Base-by-base conservation (phyloP, 2,113 vertebrate species). In the Hirundichthys speculiger region DNA sequence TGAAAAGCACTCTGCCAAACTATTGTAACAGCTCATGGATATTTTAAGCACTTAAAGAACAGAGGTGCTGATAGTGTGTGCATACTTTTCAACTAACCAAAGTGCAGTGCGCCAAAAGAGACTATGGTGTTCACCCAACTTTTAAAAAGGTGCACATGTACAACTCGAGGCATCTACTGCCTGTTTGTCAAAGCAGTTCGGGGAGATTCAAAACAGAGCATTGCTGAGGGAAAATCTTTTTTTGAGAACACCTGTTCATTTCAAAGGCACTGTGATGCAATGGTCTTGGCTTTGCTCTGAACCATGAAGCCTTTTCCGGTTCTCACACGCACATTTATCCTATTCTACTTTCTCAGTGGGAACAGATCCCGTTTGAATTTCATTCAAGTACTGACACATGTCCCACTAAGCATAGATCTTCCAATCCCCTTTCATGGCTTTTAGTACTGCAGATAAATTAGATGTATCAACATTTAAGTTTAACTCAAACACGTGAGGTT, bases 201-300 rank as follows among this genome's bases (percentile, higher is more conserved):
- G 62, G 13, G 21, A 74, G 75, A 87, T 72, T 86, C 24, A 52
- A 85, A 86, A 66, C 77, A 81, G 75, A 82, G 75, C 78, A 57
- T 69, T 67, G 40, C 72, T 65, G 80, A 78, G 52, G 60, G 75
- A 47, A 77, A 84, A 43, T 41, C 54, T 63, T 58, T 86, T 89
- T 83, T 64, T 48, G 73, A 57, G 80, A 88, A 82, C 83, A 90
- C 88, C 88, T 91, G 88, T 88, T 91, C 69, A 84, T 87, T 86
- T 88, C 77, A 86, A 86, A 85, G 80, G 64, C 38, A 52, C 63
- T 73, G 67, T 84, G 83, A 86, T 89, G 85, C 82, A 89, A 83
- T 78, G 46, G 27, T 67, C 73, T 82, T 84, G 82, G 80, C 76
- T 77, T 69, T 46, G 47, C 69, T 73, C 25, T 55, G 19, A 64